Base-by-base conservation (phyloP, 92 coral and sea anemone genomes). In the Meandrina meandrites region DNA sequence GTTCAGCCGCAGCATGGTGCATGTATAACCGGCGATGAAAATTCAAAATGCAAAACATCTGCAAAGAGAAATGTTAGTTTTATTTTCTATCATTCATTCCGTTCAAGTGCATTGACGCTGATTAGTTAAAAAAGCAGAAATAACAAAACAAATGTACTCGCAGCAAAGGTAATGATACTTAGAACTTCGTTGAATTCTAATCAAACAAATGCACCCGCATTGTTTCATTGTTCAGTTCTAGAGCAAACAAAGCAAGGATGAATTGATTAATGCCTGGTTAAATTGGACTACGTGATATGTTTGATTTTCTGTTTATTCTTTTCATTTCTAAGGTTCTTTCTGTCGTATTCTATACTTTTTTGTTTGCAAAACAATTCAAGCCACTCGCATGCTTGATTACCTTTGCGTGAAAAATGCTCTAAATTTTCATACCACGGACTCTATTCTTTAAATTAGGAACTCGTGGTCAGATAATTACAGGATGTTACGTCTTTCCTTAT, bases 231-330 rank as follows among this genome's bases (percentile, higher is more conserved):
- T 66, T 28, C 34, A 10, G 9, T 27, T 28, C 53, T 48, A 48
- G 1, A 30, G 71, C 17, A 66, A 66, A 64, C 34, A 64, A 64
- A 64, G 1, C 70, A n/a, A n/a, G 32, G 4, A 64, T 64, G 34
- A 12, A 64, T 64, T 27, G 70, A 17, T 64, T 64, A 17, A n/a
- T 12, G 32, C 32, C 3, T 27, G 32, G 34, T 13, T 22, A 54
- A 79, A 81, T 81, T 48, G 32, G 16, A 31, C 50, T 82, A 68
- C 86, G 86, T 82, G 86, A 69, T 79, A 30, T 68, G 35, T 70
- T 82, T 30, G 31, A 68, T 68, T 68, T 48, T 21, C 17, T 68
- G n/a, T 70, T 22, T 48, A 28, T 70, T 82, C 64, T 69, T 69
- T 68, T 30, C 8, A 32, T 30, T 70, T 82, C 16, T 22, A 68